Evolutionary conservation across 2,888 invertebrate species (phyloP).

Genomic region (Nemotelus nigrinus): DNA sequence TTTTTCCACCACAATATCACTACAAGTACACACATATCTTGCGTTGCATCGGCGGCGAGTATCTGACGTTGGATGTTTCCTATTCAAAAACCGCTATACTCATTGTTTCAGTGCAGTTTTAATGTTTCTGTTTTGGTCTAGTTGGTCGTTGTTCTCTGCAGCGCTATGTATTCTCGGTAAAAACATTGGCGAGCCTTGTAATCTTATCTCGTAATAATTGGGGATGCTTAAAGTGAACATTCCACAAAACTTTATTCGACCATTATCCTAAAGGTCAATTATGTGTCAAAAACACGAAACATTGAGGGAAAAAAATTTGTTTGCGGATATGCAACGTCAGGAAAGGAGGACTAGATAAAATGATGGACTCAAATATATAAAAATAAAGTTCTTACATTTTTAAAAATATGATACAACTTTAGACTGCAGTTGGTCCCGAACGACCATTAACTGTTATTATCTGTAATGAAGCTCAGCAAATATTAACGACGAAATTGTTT

Average conservation of each 20-base stretch:
- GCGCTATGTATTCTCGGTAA: not conserved
- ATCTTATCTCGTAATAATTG: not conserved
- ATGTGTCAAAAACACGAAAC: constrained; percentile 8
- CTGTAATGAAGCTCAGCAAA: constrained; percentile 10
- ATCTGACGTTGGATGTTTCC: too few relatives aligned
- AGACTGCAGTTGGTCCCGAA: not conserved
- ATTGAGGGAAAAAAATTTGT: not conserved
- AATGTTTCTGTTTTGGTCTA: not conserved
- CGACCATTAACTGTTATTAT: constrained; percentile 9
- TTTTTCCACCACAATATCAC: too few relatives aligned
- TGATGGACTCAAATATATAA: constrained; percentile 9
- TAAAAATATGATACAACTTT: not conserved
- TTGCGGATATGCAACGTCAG: too few relatives aligned
- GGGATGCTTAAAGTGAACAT: constrained; percentile 12
- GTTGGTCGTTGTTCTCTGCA: not conserved
- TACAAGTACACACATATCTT: constrained; percentile 1
- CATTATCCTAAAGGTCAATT: constrained; percentile 30
- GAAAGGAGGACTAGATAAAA: not conserved
- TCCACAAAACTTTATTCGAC: constrained; percentile 25
- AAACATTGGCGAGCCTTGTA: not conserved
- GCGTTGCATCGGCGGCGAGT: not conserved
- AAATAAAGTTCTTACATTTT: constrained; percentile 9
- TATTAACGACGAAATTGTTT: not conserved
- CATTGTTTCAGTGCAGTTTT: too few relatives aligned
- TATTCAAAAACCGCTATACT: too few relatives aligned